phyloP scores from a whole-genome alignment of 1,140 invertebrate species.

The Adelges cooleyi region DNA sequence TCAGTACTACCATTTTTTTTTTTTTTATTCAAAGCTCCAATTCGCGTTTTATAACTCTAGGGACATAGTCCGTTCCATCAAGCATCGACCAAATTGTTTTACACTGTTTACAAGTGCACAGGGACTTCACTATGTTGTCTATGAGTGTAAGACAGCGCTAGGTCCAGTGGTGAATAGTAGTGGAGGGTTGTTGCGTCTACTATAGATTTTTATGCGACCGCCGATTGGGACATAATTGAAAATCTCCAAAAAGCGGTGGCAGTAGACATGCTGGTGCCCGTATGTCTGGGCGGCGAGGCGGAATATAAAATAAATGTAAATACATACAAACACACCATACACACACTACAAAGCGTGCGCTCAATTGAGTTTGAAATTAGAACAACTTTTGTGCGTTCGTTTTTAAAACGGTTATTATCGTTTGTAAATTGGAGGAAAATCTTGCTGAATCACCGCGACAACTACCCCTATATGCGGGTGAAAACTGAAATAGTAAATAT shows the following conservation, averaged over 20 bases:
- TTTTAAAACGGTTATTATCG: slow-evolving; percentile 3
- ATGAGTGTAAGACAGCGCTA: no score
- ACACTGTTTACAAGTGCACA: no score
- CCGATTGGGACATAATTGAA: background rate
- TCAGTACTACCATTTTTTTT: no score
- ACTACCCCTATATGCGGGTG: slow-evolving; percentile 21
- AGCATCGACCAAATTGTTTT: no score
- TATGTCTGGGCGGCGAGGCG: slow-evolving; percentile 12
- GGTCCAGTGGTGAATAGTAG: no score
- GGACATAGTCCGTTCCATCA: no score
- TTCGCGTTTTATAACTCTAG: no score
- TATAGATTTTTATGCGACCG: no score
- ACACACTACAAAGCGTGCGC: background rate
- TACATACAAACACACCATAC: no score
- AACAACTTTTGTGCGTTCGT: slow-evolving; percentile 10
- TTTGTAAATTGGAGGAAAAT: slow-evolving; percentile 6
- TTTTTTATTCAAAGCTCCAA: no score
- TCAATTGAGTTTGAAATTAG: slow-evolving; percentile 15
- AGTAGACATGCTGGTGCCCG: slow-evolving; percentile 15
- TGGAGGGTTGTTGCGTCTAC: no score
- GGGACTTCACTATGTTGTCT: no score
- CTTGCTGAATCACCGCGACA: slow-evolving; percentile 18
- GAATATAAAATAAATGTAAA: slow-evolving; percentile 9
- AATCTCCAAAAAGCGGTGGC: background rate
- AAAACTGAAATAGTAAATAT: background rate